Percentiles rank a stretch among this genome's conserved stretches.
Conservation (phyloP, 2,888 invertebrate genomes). For the Troides oblongomaculatus region DNA sequence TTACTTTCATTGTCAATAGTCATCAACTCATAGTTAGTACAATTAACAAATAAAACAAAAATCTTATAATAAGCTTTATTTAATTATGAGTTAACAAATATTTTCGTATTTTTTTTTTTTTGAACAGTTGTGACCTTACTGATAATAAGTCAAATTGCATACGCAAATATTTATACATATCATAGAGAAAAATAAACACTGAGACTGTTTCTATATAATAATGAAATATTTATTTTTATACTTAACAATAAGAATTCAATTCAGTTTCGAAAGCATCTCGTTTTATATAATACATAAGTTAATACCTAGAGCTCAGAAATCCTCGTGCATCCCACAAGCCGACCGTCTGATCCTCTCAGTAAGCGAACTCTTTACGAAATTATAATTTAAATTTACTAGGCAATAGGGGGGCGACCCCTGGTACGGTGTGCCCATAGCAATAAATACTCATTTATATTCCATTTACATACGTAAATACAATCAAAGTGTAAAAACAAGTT, state of each 20-base stretch:
- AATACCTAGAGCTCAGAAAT: conserved; percentile 71
- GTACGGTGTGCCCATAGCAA: conserved; percentile 50
- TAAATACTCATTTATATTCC: conserved; percentile 49
- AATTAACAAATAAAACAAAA: conserved; percentile 64
- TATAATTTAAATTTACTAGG: conserved; percentile 59
- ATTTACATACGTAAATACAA: conserved; percentile 50
- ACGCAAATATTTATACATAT: conserved; percentile 68
- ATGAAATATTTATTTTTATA: conserved; percentile 72
- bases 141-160: conserved; percentile 77
- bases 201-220: conserved; percentile 77
- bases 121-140: conserved; percentile 79
- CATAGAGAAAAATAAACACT: conserved; percentile 74
- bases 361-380: conserved; percentile 68
- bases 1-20: too few species aligned
- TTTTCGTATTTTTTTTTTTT: conserved; percentile 65
- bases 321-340: conserved; percentile 65
- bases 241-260: conserved; percentile 78
- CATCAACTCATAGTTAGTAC: too few species aligned
- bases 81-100: conserved; percentile 81
- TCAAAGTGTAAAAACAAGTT: conserved; percentile 51
- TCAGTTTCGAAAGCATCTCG: conserved; percentile 77
- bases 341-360: conserved; percentile 67
- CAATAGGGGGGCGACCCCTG: conserved; percentile 36
- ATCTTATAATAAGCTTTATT: conserved; percentile 81
- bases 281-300: conserved; percentile 75